Conservation (phyloP, 2,113 vertebrate genomes). For the Rhynchomys soricoides region DNA sequence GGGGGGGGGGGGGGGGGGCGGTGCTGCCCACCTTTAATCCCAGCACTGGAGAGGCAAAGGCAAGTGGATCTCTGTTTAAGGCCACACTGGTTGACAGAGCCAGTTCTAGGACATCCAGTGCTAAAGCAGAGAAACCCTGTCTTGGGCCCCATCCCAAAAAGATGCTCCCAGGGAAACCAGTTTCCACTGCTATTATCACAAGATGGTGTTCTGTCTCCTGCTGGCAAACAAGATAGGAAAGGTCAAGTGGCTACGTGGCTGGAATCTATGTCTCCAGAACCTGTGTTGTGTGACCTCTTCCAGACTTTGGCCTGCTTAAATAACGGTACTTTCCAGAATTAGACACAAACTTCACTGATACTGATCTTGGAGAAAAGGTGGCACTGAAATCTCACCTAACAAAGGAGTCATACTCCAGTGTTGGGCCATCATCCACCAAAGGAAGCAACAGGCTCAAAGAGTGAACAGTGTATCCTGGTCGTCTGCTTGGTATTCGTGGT, state of each 20-base stretch:
- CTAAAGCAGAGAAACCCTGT: neutral
- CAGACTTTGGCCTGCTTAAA: conserved; percentile 32
- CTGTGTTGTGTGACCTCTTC: neutral
- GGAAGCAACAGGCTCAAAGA: conserved; percentile 44
- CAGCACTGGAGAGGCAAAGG: neutral
- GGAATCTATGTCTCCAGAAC: neutral
- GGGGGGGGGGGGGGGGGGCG: no score
- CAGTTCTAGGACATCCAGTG: neutral
- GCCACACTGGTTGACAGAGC: neutral
- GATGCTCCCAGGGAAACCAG: neutral
- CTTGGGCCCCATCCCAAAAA: neutral
- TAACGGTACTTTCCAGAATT: conserved; percentile 61
- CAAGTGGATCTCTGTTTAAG: neutral
- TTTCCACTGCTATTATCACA: neutral
- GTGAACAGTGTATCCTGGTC: conserved; percentile 52
- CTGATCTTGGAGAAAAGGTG: conserved; percentile 61
- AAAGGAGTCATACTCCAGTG: conserved; percentile 40
- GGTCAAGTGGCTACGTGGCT: neutral
- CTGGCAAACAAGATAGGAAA: neutral
- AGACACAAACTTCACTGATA: conserved; percentile 66
- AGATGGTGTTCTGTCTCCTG: neutral
- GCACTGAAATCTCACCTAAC: conserved; percentile 68
- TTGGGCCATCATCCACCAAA: conserved; percentile 6
- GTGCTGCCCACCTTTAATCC: neutral
- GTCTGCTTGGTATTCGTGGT: conserved; percentile 46